phyloP scores from a whole-genome alignment of 2,888 invertebrate species.

The Agrochola circellaris region DNA sequence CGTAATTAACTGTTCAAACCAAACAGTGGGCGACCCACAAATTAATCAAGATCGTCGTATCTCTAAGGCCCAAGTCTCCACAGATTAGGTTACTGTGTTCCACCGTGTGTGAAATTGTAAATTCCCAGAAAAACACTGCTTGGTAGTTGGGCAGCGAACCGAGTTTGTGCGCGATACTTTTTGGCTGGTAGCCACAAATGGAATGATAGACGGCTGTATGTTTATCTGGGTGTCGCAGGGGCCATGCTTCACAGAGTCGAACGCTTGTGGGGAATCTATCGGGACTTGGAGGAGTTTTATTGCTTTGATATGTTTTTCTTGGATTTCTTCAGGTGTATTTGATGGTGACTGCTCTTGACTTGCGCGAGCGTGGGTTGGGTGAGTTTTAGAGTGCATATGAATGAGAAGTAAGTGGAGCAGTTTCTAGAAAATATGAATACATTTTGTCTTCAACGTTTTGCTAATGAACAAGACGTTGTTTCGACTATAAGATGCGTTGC shows the following conservation, averaged over 20 bases:
- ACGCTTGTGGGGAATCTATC: constrained; percentile 45
- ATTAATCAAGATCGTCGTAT: constrained; percentile 59
- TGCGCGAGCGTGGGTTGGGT: background rate
- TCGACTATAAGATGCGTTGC: background rate
- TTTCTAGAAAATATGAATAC: constrained; percentile 14
- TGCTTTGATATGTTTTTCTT: background rate
- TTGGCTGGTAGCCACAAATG: constrained; percentile 54
- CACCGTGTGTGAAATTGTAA: constrained; percentile 60
- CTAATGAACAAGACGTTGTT: constrained; percentile 8
- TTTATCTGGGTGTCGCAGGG: constrained; percentile 48
- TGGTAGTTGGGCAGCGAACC: constrained; percentile 15
- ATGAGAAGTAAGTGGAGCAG: constrained; percentile 5
- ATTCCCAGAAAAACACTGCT: constrained; percentile 54
- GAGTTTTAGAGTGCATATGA: background rate
- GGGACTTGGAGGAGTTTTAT: constrained; percentile 26
- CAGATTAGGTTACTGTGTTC: constrained; percentile 43
- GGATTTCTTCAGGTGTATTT: constrained; percentile 30
- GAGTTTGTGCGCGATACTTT: constrained; percentile 44
- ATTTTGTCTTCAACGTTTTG: constrained; percentile 5
- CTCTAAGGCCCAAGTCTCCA: constrained; percentile 29
- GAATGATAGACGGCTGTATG: constrained; percentile 51
- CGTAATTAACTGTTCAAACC: constrained; percentile 36
- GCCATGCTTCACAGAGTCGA: constrained; percentile 44
- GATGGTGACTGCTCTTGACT: constrained; percentile 2
- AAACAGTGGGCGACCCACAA: constrained; percentile 21